phyloP scores from a whole-genome alignment of 2,888 invertebrate species.

The Dorcus hopei region DNA sequence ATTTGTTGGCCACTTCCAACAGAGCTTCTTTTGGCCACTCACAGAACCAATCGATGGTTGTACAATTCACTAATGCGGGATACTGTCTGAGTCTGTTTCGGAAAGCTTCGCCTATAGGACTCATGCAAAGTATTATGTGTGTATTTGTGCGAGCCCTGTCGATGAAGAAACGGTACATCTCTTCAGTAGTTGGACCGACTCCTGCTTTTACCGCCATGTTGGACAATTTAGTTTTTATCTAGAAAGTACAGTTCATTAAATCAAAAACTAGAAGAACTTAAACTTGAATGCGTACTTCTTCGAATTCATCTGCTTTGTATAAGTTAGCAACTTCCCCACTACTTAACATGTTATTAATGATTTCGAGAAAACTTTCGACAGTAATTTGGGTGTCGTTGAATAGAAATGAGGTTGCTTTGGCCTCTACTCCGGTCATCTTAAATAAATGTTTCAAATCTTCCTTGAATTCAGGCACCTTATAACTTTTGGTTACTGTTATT shows the following conservation, averaged over 20 bases:
- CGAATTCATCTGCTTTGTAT: conserved; percentile 85
- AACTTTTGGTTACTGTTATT: conserved; percentile 76
- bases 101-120: conserved; percentile 83
- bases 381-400: conserved; percentile 84
- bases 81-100: conserved; percentile 82
- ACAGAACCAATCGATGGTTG: conserved; percentile 87
- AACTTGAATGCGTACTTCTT: conserved; percentile 62
- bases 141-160: conserved; percentile 72
- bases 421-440: conserved; percentile 68
- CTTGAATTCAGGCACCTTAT: conserved; percentile 71
- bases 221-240: conserved; percentile 59
- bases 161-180: conserved; percentile 72
- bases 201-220: conserved; percentile 58
- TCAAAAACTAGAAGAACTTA: background rate
- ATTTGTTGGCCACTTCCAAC: conserved; percentile 84
- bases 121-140: conserved; percentile 83
- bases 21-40: conserved; percentile 87
- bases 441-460: conserved; percentile 80
- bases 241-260: background rate
- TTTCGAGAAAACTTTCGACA: conserved; percentile 81
- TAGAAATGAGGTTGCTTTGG: conserved; percentile 73
- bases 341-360: conserved; percentile 84
- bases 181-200: conserved; percentile 62
- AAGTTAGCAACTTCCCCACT: conserved; percentile 86
- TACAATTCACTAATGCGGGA: conserved; percentile 82